These are phyloP conservation scores for Corythornis madagascariensis DNA, from an alignment of 2,113 vertebrate genomes.

Conservation along the genomic window DNA sequence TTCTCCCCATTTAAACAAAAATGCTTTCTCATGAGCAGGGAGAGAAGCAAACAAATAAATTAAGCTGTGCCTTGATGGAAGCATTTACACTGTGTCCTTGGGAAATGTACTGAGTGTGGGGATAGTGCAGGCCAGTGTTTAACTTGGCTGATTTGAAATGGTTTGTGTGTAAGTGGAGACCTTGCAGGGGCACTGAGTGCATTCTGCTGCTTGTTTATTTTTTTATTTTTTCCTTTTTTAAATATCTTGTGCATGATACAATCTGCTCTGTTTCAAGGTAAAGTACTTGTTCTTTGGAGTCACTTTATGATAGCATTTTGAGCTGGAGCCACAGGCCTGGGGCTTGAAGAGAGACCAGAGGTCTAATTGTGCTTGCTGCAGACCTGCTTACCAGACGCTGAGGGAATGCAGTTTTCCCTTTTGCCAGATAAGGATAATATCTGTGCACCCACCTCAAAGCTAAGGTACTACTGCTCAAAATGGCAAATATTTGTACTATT, in stretches of 20 bases:
- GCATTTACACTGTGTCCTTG: conserved; percentile 59
- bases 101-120: conserved; percentile 26
- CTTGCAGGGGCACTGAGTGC: conserved; percentile 4
- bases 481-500: not conserved
- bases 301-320: not conserved
- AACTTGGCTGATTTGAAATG: conserved; percentile 59
- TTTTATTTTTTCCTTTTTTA: not conserved
- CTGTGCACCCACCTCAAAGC: not conserved
- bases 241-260: conserved; percentile 1
- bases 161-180: not conserved
- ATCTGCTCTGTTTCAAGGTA: conserved; percentile 23
- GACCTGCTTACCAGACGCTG: not conserved
- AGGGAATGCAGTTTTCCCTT: not conserved
- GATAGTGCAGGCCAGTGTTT: conserved; percentile 49
- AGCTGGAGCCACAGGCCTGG: not conserved
- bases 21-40: conserved; percentile 52
- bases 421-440: not conserved
- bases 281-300: not conserved
- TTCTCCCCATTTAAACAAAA: conserved; percentile 64
- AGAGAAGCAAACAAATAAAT: conserved; percentile 68
- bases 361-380: not conserved
- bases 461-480: not conserved
- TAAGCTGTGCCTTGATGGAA: conserved; percentile 59
- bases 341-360: not conserved
- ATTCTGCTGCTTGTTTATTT: not conserved